phyloP scores from a whole-genome alignment of 2,113 vertebrate genomes.

The Lamprotornis superbus region DNA sequence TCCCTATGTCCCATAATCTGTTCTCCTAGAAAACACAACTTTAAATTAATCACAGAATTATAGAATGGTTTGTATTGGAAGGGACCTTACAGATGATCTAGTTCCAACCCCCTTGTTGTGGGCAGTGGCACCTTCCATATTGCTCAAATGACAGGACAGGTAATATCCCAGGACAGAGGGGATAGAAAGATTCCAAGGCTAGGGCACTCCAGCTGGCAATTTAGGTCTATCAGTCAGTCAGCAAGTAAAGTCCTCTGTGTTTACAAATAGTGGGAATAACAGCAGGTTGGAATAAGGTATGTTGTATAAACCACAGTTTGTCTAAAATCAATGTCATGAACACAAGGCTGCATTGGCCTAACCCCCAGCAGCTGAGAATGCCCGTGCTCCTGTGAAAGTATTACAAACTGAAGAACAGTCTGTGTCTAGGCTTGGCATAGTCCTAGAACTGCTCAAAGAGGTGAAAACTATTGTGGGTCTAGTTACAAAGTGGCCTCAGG shows the following conservation, averaged over 20 bases:
- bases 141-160: neutral
- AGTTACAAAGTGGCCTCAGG: neutral
- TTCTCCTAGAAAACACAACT: neutral
- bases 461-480: neutral
- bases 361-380: neutral
- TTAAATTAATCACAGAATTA: neutral
- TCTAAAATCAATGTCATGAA: neutral
- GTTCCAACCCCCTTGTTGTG: neutral
- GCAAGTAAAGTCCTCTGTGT: neutral
- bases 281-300: neutral
- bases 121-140: neutral
- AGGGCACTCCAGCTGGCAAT: neutral
- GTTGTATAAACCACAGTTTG: neutral
- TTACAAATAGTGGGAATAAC: rapidly evolving
- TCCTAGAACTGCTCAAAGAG: neutral
- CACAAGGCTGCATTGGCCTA: neutral
- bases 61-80: neutral
- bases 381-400: neutral
- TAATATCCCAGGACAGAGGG: neutral
- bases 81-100: neutral
- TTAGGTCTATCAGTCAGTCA: neutral
- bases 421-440: neutral
- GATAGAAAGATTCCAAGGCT: neutral
- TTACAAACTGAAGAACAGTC: neutral
- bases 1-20: too few relatives aligned